Evolutionary conservation across 2,113 vertebrate species (phyloP), one percentile per base, ranked within the genome.

Genomic region (Pogona vitticeps): DNA sequence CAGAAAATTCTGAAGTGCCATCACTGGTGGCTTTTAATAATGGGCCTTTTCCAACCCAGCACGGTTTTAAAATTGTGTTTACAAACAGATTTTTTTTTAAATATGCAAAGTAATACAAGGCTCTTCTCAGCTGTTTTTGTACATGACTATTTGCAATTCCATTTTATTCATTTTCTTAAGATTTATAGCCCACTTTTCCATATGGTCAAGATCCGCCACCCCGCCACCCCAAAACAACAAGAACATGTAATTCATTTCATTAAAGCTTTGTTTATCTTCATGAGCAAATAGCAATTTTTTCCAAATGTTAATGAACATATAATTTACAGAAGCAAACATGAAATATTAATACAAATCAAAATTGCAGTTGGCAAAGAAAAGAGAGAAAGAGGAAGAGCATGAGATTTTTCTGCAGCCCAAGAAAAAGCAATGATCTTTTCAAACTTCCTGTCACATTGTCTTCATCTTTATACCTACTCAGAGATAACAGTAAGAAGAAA

Each of bases 381-480:
- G 76, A 73, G 2, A 46, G 2, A 1, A 0, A 42, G 0, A 0
- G 76, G 0, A 68, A 56, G 52, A 9, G 46, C 23, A 31, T n/a
- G 26, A 46, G 58, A 61, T 0, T 31, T 15, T 58, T 85, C 72
- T 8, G 0, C 0, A 46, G 79, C 31, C 13, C 3, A 1, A 17
- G 88, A 58, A 0, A 18, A 5, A 83, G 33, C 0, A 36, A 17
- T 12, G 20, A 26, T 87, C 28, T 0, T 0, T 0, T 6, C 4
- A 78, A 18, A 38, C 76, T 7, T 82, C 84, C 75, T 42, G 65
- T 61, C 58, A 33, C 18, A 0, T 14, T 83, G 67, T 36, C 42
- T 84, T 68, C 82, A 63, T 65, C 17, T 76, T 75, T 67, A n/a
- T n/a, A 86, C 67, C n/a, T 72, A 56, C 28, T 65, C 21, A 70